A percentile compares a stretch with the other conserved stretches of the same genome.
Evolutionary conservation across 2,797 vertebrate species (phyloP).

Genomic region (Nothura maculosa): DNA sequence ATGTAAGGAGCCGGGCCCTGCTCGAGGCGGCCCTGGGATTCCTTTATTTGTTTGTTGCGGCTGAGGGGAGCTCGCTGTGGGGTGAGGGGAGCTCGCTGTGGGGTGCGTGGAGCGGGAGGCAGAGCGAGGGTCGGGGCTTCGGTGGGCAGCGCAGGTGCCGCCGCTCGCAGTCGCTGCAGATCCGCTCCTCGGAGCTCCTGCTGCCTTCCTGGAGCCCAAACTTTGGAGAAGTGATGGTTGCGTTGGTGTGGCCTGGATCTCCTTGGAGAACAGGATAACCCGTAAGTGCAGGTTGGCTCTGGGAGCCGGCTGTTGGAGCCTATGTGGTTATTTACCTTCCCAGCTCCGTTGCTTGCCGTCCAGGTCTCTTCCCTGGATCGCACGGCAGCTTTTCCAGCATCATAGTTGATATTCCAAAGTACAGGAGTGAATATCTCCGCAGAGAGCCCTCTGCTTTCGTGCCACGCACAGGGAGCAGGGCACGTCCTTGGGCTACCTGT

Average conservation of each 20-base stretch:
- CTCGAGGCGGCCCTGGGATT: neutral
- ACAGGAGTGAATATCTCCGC: slow-evolving; percentile 39
- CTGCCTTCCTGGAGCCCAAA: neutral
- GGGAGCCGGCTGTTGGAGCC: neutral
- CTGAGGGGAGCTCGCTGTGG: neutral
- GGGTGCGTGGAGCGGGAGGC: neutral
- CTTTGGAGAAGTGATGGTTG: neutral
- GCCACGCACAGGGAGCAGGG: neutral
- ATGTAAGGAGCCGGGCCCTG: accelerated
- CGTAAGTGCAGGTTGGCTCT: neutral
- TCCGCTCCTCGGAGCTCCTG: neutral
- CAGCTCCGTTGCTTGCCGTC: neutral
- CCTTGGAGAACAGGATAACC: neutral
- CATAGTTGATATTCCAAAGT: slow-evolving; percentile 52
- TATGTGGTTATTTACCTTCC: neutral
- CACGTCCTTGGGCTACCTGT: neutral
- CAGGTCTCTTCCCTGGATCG: neutral
- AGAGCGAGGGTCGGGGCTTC: neutral
- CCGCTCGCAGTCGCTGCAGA: neutral
- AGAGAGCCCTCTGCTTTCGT: neutral
- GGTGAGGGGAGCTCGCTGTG: neutral
- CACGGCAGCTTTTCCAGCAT: slow-evolving; percentile 30
- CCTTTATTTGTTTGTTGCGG: neutral
- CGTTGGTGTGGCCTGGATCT: neutral
- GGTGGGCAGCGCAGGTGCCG: neutral